A percentile compares a stretch with the other conserved stretches of the same genome.
These are phyloP conservation scores for Zosterops hypoxanthus DNA, from an alignment of 2,113 vertebrate species.

Conservation along the genomic window DNA sequence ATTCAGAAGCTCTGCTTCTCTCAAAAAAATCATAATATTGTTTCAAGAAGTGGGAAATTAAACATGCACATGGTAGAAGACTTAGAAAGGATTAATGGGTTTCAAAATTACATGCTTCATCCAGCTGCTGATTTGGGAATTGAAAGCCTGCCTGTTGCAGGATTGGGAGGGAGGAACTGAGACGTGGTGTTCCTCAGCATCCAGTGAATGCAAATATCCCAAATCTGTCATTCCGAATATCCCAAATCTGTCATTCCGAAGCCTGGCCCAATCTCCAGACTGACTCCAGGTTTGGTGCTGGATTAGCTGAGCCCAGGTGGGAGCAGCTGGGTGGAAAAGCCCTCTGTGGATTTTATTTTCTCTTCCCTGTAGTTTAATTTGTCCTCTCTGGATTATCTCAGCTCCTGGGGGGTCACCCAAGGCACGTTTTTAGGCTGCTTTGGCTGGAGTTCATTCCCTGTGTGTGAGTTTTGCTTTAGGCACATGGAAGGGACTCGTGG, in stretches of 20 bases:
- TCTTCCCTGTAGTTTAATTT: not conserved
- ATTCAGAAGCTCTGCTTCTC: not conserved
- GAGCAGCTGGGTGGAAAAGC: not conserved
- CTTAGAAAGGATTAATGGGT: conserved; percentile 13
- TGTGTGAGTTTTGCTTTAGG: not conserved
- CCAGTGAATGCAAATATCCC: not conserved
- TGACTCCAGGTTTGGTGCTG: not conserved
- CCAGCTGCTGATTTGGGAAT: conserved; percentile 44
- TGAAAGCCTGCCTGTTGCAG: not conserved
- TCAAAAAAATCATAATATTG: not conserved
- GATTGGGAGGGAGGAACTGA: not conserved
- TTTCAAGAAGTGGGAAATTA: conserved; percentile 22
- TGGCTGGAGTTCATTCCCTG: not conserved
- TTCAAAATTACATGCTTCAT: conserved; percentile 23
- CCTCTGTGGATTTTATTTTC: not conserved
- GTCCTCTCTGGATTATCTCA: not conserved
- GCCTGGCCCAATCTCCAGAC: not conserved
- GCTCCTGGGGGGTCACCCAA: not conserved
- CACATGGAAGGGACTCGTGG: rapidly evolving
- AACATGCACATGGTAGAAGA: not conserved
- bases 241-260: not conserved
- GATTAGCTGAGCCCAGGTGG: not conserved
- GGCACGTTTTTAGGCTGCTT: not conserved
- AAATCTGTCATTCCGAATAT: not conserved
- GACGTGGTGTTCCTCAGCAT: not conserved